Conservation (phyloP, 2,113 vertebrate species). For the Pelusios castaneus region DNA sequence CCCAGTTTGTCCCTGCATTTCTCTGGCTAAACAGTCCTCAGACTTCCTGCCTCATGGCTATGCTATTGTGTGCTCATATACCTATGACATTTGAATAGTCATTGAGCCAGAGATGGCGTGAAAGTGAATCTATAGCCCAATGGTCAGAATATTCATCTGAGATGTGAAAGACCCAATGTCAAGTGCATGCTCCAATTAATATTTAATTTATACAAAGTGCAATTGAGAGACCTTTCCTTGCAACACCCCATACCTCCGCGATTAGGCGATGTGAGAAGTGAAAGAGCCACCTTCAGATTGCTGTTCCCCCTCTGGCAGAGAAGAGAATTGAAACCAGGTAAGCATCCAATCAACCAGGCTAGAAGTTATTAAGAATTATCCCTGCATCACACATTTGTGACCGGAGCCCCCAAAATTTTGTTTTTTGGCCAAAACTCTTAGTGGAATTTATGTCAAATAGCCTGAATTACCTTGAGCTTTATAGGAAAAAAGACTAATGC, state of each 20-base stretch:
- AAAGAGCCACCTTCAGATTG: neutral
- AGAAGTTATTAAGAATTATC: neutral
- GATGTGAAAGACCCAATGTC: neutral
- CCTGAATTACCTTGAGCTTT: constrained; percentile 34
- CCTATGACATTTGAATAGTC: neutral
- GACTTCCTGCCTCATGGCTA: neutral
- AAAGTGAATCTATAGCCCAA: neutral
- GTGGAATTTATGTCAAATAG: neutral
- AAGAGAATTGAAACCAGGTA: neutral
- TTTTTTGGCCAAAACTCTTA: neutral
- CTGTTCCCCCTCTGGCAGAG: neutral
- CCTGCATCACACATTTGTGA: neutral
- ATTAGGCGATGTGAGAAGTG: neutral
- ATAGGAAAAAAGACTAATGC: constrained; percentile 27
- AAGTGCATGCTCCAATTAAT: neutral
- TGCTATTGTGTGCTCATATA: neutral
- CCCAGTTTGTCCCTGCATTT: neutral
- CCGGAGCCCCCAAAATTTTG: neutral
- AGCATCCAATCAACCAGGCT: neutral
- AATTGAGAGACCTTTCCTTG: neutral
- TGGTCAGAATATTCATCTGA: neutral
- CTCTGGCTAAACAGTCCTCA: neutral
- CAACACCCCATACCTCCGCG: neutral
- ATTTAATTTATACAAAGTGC: neutral
- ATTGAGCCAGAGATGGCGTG: neutral